These are phyloP conservation scores for Synanthedon formicaeformis DNA, from an alignment of 2,888 invertebrate genomes.

Conservation along the genomic window DNA sequence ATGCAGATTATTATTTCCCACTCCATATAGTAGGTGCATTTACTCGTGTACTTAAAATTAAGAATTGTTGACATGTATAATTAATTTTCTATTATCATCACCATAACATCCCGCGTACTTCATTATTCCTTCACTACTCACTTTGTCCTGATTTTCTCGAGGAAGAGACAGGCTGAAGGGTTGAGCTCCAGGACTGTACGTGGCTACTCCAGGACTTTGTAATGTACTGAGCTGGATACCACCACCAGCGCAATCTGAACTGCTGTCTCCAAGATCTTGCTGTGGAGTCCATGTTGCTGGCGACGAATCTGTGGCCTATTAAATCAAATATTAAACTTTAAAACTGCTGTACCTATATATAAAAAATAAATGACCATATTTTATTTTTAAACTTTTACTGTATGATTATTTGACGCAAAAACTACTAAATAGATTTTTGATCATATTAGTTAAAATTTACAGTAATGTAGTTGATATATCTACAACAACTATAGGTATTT, in stretches of 20 bases:
- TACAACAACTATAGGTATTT: too few species aligned
- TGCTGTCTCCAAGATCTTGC: slow-evolving; percentile 82
- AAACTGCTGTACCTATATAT: too few species aligned
- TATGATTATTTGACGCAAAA: too few species aligned
- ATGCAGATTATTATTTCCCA: background rate
- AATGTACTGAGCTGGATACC: slow-evolving; percentile 18
- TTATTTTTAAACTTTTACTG: too few species aligned
- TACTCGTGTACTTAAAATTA: background rate
- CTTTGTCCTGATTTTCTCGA: slow-evolving; percentile 66
- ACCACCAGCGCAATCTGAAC: slow-evolving; percentile 55
- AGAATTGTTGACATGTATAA: too few species aligned
- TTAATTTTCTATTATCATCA: slow-evolving; percentile 5
- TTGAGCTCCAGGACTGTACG: slow-evolving; percentile 65
- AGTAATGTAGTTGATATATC: too few species aligned
- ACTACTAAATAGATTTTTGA: too few species aligned
- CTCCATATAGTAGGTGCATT: background rate
- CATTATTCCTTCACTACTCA: slow-evolving; percentile 20
- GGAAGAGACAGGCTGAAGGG: slow-evolving; percentile 83
- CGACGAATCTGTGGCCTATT: background rate
- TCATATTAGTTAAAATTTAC: too few species aligned
- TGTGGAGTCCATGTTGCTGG: slow-evolving; percentile 82
- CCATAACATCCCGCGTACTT: slow-evolving; percentile 42
- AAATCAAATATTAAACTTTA: too few species aligned
- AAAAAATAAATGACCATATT: too few species aligned
- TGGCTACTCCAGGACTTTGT: slow-evolving; percentile 25